These are phyloP conservation scores for Drosophila ficusphila DNA, from an alignment of 1,140 invertebrate genomes.

Conservation along the genomic window DNA sequence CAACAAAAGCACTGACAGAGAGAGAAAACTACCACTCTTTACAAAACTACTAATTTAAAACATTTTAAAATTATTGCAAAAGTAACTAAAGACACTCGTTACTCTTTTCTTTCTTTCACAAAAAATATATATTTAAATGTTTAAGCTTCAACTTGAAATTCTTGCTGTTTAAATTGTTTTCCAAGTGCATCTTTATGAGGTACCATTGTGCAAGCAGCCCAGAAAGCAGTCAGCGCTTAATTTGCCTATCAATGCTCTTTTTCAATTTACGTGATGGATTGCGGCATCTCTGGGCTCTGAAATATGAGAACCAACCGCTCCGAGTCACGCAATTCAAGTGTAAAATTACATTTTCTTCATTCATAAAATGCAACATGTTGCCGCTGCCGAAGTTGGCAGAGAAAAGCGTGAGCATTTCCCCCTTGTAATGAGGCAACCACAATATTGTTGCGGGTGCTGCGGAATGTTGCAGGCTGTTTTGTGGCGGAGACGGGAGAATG, in stretches of 20 bases:
- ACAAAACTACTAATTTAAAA: no score
- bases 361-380: slow-evolving; percentile 49
- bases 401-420: slow-evolving; percentile 77
- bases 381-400: slow-evolving; percentile 12
- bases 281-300: slow-evolving; percentile 39
- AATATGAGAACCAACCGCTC: slow-evolving; percentile 58
- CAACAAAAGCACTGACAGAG: slow-evolving; percentile 21
- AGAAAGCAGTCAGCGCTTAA: slow-evolving; percentile 25
- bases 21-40: background rate
- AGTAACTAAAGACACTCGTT: no score
- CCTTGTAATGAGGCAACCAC: slow-evolving; percentile 62
- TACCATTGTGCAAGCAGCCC: slow-evolving; percentile 33
- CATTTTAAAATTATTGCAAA: background rate
- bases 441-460: slow-evolving; percentile 36
- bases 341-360: slow-evolving; percentile 79
- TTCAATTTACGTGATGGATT: slow-evolving; percentile 60
- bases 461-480: slow-evolving; percentile 33
- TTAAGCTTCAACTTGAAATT: background rate
- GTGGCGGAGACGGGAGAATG: background rate
- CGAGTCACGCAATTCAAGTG: slow-evolving; percentile 76
- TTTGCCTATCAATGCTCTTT: slow-evolving; percentile 66
- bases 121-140: no score
- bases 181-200: background rate
- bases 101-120: no score
- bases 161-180: no score